Evolutionary conservation across 2,888 invertebrate genomes (phyloP).

Genomic region (Heliconius aoede): DNA sequence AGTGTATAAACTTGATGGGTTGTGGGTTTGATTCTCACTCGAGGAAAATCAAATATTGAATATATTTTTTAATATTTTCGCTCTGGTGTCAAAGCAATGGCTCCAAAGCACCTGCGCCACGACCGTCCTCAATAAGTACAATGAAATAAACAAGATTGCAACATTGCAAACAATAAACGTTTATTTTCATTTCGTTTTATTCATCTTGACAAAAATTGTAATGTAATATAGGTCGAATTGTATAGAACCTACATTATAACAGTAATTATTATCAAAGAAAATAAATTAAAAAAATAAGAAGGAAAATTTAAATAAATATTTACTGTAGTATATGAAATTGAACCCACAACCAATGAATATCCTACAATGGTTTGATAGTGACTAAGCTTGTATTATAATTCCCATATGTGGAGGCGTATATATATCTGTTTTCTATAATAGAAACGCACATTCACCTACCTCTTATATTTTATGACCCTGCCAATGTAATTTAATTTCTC

Average conservation of each 20-base stretch:
- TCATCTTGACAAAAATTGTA: too few species aligned
- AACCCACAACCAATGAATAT: background rate
- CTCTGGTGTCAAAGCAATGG: background rate
- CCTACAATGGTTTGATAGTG: background rate
- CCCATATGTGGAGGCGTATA: background rate
- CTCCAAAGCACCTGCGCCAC: too few species aligned
- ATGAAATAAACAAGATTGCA: too few species aligned
- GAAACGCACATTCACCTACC: background rate
- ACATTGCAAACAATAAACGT: too few species aligned
- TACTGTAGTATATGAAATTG: background rate
- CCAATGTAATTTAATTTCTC: constrained; percentile 11
- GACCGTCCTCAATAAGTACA: too few species aligned
- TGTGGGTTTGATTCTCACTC: background rate
- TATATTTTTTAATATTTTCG: background rate
- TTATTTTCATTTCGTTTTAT: too few species aligned
- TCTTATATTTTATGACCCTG: constrained; percentile 5
- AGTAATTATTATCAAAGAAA: too few species aligned
- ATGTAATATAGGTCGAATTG: too few species aligned
- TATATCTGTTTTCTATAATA: background rate
- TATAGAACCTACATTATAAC: too few species aligned
- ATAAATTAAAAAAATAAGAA: too few species aligned
- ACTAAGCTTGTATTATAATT: background rate
- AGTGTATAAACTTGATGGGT: background rate
- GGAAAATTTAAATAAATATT: too few species aligned
- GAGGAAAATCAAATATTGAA: background rate